Percentiles rank a stretch among this genome's conserved stretches.
These are phyloP conservation scores for Trachythela sp. DNA, from an alignment of 64 coral and sea anemone species.

Conservation along the genomic window DNA sequence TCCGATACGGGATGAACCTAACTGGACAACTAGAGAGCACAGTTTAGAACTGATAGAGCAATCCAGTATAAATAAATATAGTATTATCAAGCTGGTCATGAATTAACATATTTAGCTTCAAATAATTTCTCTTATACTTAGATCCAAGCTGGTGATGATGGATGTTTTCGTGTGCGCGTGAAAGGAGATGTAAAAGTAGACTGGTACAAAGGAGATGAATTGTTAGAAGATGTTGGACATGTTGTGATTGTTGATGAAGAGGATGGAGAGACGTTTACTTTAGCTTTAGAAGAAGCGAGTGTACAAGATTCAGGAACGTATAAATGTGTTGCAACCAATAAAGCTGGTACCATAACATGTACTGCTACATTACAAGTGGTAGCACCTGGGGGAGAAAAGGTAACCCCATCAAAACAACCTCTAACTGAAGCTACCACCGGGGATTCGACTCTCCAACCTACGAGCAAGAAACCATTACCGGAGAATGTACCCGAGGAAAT, in stretches of 20 bases:
- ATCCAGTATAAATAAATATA: too few species aligned
- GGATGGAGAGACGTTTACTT: constrained; percentile 7
- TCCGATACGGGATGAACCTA: too few species aligned
- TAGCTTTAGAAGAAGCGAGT: not conserved
- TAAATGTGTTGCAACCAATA: not conserved
- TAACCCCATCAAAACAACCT: not conserved
- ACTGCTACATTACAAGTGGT: not conserved
- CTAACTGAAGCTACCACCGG: too few species aligned
- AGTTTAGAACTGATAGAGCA: too few species aligned
- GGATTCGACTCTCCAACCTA: too few species aligned
- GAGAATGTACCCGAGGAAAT: not conserved
- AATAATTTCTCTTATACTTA: not conserved
- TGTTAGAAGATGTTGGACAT: constrained; percentile 1
- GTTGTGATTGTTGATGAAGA: constrained; percentile 25
- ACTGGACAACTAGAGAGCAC: too few species aligned
- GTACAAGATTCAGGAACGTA: not conserved
- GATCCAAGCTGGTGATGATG: constrained; percentile 12
- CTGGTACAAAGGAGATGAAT: constrained; percentile 22
- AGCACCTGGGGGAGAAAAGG: not conserved
- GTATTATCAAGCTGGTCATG: too few species aligned
- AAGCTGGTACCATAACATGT: not conserved
- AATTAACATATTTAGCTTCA: too few species aligned
- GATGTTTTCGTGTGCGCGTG: not conserved
- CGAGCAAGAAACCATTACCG: too few species aligned
- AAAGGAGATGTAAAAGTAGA: constrained; percentile 11